Conservation (phyloP, 1,140 invertebrate species). For the Drosophila kepulauana region DNA sequence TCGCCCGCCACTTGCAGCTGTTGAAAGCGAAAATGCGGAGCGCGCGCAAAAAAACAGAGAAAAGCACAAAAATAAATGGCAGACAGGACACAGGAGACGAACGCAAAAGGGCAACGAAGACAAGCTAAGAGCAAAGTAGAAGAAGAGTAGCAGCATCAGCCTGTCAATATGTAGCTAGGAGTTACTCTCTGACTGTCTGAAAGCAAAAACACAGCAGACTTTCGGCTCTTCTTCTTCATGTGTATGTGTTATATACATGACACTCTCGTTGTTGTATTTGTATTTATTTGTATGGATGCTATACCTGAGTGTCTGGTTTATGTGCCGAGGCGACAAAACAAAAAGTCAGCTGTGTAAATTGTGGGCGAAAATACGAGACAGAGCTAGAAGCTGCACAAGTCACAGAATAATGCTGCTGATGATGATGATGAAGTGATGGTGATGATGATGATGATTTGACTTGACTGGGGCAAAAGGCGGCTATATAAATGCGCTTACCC, state of each 20-base stretch:
- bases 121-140: not conserved
- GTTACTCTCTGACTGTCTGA: conserved; percentile 38
- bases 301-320: conserved; percentile 45
- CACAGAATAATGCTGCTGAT: conserved; percentile 3
- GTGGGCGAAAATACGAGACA: conserved; percentile 43
- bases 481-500: conserved; percentile 35
- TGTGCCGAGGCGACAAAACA: conserved; percentile 52
- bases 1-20: not conserved
- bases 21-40: conserved; percentile 45
- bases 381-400: conserved; percentile 25
- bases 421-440: not conserved
- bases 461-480: conserved; percentile 51
- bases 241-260: conserved; percentile 14
- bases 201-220: conserved; percentile 54
- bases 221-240: conserved; percentile 34
- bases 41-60: not conserved
- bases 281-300: conserved; percentile 4
- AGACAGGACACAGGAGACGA: too few species aligned
- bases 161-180: conserved; percentile 49
- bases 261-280: not conserved
- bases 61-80: too few species aligned
- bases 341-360: conserved; percentile 57
- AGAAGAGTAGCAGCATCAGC: conserved; percentile 2
- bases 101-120: conserved; percentile 18
- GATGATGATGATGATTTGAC: conserved; percentile 30